Evolutionary conservation across 2,888 invertebrate genomes (phyloP).

Genomic region (Elysia crispata): DNA sequence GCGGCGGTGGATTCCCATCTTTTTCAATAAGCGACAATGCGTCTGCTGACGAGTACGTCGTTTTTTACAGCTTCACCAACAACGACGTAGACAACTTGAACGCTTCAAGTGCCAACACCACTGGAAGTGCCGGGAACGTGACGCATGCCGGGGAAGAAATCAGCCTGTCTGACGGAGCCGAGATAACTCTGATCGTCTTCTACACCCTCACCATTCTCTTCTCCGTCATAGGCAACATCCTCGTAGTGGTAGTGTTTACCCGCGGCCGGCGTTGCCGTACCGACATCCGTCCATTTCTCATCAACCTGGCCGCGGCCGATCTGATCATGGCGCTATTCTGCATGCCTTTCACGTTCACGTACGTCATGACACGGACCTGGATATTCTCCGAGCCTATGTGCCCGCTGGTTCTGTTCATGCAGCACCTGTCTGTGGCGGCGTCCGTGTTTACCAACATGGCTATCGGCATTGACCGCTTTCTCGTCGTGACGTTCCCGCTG

Average conservation of each 20-base stretch:
- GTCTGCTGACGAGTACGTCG: neutral
- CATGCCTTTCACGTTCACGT: conserved; percentile 88
- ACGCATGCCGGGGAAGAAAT: neutral
- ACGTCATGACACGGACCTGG: conserved; percentile 78
- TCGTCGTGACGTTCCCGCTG: conserved; percentile 73
- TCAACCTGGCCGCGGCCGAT: conserved; percentile 90
- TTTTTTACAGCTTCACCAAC: neutral
- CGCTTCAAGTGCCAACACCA: neutral
- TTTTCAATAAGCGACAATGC: neutral
- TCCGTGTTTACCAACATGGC: conserved; percentile 79
- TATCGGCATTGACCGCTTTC: conserved; percentile 78
- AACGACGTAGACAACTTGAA: neutral
- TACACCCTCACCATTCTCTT: conserved; percentile 79
- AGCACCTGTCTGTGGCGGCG: conserved; percentile 77
- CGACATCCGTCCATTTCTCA: conserved; percentile 83
- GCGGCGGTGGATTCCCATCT: too few species aligned
- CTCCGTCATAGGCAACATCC: conserved; percentile 78
- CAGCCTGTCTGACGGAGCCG: conserved; percentile 54
- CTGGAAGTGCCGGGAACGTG: neutral
- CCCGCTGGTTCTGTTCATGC: conserved; percentile 79
- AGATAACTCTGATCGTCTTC: conserved; percentile 70
- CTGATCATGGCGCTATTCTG: conserved; percentile 93
- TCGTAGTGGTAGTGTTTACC: conserved; percentile 78
- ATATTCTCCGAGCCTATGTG: conserved; percentile 79
- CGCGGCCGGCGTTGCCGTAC: conserved; percentile 74